These are phyloP conservation scores for Percopsis transmontana DNA, from an alignment of 2,113 vertebrate genomes.

Conservation along the genomic window DNA sequence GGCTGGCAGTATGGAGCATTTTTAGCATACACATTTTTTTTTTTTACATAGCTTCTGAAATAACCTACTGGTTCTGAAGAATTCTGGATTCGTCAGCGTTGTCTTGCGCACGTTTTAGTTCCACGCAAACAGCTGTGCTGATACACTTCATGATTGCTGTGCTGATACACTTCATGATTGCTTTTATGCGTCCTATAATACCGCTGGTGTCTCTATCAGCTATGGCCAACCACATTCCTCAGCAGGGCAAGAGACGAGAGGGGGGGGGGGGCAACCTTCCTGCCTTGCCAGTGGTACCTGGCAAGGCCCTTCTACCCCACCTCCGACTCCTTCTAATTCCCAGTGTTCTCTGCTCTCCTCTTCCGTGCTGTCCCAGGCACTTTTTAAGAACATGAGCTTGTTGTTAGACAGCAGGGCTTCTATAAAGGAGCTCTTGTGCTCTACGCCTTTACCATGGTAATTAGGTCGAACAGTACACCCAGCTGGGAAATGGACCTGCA, in stretches of 20 bases:
- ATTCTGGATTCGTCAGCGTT: slow-evolving; percentile 1
- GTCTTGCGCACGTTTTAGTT: background rate
- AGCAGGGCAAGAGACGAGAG: slow-evolving; percentile 10
- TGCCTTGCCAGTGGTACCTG: slow-evolving; percentile 9
- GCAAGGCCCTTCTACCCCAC: background rate
- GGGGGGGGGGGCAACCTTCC: slow-evolving; percentile 45
- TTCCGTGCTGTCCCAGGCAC: slow-evolving; percentile 28
- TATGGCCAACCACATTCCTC: slow-evolving; percentile 39
- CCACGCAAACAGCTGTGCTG: slow-evolving; percentile 15
- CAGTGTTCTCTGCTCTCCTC: background rate
- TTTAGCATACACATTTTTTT: no score
- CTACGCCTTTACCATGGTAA: slow-evolving; percentile 44
- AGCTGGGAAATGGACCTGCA: slow-evolving; percentile 47
- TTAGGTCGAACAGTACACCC: slow-evolving; percentile 52
- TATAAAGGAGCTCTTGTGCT: slow-evolving; percentile 68
- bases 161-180: slow-evolving; percentile 20
- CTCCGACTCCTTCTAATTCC: background rate
- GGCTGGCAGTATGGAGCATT: no score
- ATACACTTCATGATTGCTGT: slow-evolving; percentile 9
- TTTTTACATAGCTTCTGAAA: no score
- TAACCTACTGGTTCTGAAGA: no score
- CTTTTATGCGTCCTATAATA: slow-evolving; percentile 14
- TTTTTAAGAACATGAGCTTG: slow-evolving; percentile 53
- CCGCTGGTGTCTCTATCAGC: slow-evolving; percentile 30
- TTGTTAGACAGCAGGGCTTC: slow-evolving; percentile 54